Evolutionary conservation across 2,888 invertebrate genomes (phyloP).

Genomic region (Lepidocyrtinus sp.): DNA sequence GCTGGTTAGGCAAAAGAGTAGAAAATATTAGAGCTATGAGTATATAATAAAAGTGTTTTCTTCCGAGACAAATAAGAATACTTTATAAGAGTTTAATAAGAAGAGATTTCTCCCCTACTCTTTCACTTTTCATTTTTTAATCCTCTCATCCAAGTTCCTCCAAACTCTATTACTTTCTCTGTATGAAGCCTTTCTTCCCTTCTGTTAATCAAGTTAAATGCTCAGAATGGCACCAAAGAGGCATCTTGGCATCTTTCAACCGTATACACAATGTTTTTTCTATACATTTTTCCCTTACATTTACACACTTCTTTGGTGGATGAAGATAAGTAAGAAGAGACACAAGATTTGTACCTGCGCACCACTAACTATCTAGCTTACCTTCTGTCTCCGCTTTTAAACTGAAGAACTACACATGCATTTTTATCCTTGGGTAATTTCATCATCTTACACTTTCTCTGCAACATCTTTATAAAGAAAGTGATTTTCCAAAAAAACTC

Average conservation of each 20-base stretch:
- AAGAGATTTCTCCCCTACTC: conserved; percentile 34
- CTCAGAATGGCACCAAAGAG: conserved; percentile 31
- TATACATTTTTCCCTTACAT: conserved; percentile 10
- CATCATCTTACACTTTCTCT: background rate
- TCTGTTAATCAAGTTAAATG: conserved; percentile 48
- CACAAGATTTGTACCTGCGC: conserved; percentile 34
- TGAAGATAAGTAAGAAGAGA: conserved; percentile 8
- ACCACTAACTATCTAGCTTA: background rate
- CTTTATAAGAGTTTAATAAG: too few species aligned
- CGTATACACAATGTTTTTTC: conserved; percentile 13
- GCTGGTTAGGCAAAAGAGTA: too few species aligned
- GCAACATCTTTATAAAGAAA: conserved; percentile 17
- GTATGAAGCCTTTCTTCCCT: conserved; percentile 16
- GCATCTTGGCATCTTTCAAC: conserved; percentile 15
- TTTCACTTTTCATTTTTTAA: conserved; percentile 45
- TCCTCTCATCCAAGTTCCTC: background rate
- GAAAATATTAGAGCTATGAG: too few species aligned
- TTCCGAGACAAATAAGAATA: background rate
- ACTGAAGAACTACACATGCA: conserved; percentile 13
- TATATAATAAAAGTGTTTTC: too few species aligned
- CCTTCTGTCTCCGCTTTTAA: conserved; percentile 29
- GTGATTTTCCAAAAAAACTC: conserved; percentile 34
- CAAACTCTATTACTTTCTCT: conserved; percentile 7
- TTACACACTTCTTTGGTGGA: background rate
- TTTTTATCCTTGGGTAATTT: conserved; percentile 35